Base-by-base conservation (phyloP, 2,888 invertebrate species). In the Tenthredo distinguenda region DNA sequence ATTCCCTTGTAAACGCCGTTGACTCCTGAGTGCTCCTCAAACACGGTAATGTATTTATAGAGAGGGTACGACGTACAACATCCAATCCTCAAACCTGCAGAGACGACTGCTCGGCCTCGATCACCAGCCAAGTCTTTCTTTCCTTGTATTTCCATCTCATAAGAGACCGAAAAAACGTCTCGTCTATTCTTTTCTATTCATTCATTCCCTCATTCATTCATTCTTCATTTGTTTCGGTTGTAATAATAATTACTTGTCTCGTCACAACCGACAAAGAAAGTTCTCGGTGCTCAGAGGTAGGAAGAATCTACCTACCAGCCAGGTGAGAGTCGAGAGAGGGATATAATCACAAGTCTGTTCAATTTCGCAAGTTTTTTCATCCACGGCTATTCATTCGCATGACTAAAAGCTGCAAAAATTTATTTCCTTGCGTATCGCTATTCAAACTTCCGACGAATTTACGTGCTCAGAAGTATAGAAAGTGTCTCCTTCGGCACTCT, bases 1-100 rank as follows among this genome's bases (percentile, higher is more conserved):
- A 92, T 92, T 92, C 91, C 90, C 88, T 88, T 88, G 90, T 89
- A 90, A 90, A 85, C 87, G 88, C 89, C 90, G 89, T 88, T 90
- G 89, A 90, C 88, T 89, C 91, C 91, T 68, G 90, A 93, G 93
- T 92, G 93, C 91, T 92, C 91, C 86, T 91, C 92, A 92, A 93
- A 93, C 91, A 93, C 90, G 89, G 91, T 92, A 92, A 93, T 92
- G 92, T 92, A 92, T 92, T 93, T 92, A 92, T 92, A 91, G 91
- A 92, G 92, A 90, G 89, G 88, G 88, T 43, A 68, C 68, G 68
- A 68, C 18, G 62, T 62, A 62, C 62, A 62, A 62, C 26, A 62
- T 62, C 62, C 26, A 21, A 62, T 26, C 21, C 26, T 62, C 3
- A 47, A 43, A 21, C 9, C 58, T 58, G n/a, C 58, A 10, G 58